Conservation (phyloP, 2,888 invertebrate genomes). For the Heliconius cydno region DNA sequence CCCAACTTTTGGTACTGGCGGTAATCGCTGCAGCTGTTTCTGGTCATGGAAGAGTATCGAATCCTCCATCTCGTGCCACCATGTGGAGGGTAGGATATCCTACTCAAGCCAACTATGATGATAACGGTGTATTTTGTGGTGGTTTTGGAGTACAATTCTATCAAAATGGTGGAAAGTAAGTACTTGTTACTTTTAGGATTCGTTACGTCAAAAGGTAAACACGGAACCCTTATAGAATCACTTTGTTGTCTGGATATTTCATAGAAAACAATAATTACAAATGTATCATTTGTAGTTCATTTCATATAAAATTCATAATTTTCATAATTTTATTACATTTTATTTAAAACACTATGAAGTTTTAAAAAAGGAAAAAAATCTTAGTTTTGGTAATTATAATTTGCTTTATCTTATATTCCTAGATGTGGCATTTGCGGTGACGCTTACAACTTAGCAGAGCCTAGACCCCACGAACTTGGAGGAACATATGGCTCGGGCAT, state of each 20-base stretch:
- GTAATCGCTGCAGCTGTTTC: slow-evolving; percentile 60
- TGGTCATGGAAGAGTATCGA: slow-evolving; percentile 87
- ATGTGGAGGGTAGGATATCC: slow-evolving; percentile 92
- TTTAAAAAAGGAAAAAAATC: too few species aligned
- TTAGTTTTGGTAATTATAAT: background rate
- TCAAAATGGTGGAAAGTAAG: slow-evolving; percentile 88
- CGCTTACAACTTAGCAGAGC: slow-evolving; percentile 86
- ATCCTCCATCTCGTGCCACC: slow-evolving; percentile 91
- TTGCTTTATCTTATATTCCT: slow-evolving; percentile 3
- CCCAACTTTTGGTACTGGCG: slow-evolving; percentile 52
- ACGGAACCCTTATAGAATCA: too few species aligned
- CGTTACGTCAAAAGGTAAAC: too few species aligned
- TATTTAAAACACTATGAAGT: background rate
- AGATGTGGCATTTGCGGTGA: slow-evolving; percentile 93
- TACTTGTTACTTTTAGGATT: slow-evolving; percentile 31
- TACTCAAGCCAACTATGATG: slow-evolving; percentile 91
- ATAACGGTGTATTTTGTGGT: slow-evolving; percentile 92
- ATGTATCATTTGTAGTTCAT: too few species aligned
- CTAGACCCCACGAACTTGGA: slow-evolving; percentile 91
- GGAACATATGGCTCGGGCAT: slow-evolving; percentile 90
- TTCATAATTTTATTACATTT: background rate
- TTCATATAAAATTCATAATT: too few species aligned
- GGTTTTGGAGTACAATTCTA: slow-evolving; percentile 90
- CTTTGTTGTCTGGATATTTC: too few species aligned
- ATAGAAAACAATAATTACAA: too few species aligned